phyloP scores from a whole-genome alignment of 2,113 vertebrate species.

The Mesocricetus auratus region DNA sequence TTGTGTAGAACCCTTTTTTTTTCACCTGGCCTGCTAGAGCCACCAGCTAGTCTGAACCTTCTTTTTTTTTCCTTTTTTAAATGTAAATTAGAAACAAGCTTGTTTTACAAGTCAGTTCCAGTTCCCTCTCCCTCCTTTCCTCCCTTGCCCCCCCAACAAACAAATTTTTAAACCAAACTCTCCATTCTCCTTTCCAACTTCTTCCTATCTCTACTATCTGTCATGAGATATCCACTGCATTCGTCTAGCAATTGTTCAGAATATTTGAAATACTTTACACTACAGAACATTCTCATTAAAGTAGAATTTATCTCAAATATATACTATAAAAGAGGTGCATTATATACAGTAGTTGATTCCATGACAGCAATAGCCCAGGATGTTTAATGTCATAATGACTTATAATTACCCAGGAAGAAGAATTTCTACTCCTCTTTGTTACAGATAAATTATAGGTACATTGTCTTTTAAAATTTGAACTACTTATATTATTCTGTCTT shows the following conservation, averaged over 20 bases:
- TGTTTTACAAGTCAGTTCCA: too few relatives aligned
- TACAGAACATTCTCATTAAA: conserved; percentile 84
- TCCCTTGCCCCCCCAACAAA: too few relatives aligned
- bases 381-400: background rate
- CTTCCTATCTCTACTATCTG: background rate
- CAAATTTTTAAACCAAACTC: background rate
- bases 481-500: conserved; percentile 1
- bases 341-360: conserved; percentile 85
- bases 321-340: conserved; percentile 86
- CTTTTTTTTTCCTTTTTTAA: too few relatives aligned
- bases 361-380: background rate
- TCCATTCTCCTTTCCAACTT: background rate
- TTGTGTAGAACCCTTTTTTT: conserved; percentile 95
- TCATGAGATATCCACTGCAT: conserved; percentile 83
- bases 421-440: background rate
- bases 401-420: conserved; percentile 35
- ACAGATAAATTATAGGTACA: background rate
- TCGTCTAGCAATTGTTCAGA: conserved; percentile 87
- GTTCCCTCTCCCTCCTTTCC: too few relatives aligned
- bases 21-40: too few relatives aligned
- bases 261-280: conserved; percentile 85
- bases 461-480: background rate
- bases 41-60: too few relatives aligned
- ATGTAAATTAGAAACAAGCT: too few relatives aligned
- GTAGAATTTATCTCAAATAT: conserved; percentile 87